Percentiles rank a stretch among this genome's conserved stretches.
These are phyloP conservation scores for Buteo buteo DNA, from an alignment of 2,113 vertebrate genomes.

Conservation along the genomic window DNA sequence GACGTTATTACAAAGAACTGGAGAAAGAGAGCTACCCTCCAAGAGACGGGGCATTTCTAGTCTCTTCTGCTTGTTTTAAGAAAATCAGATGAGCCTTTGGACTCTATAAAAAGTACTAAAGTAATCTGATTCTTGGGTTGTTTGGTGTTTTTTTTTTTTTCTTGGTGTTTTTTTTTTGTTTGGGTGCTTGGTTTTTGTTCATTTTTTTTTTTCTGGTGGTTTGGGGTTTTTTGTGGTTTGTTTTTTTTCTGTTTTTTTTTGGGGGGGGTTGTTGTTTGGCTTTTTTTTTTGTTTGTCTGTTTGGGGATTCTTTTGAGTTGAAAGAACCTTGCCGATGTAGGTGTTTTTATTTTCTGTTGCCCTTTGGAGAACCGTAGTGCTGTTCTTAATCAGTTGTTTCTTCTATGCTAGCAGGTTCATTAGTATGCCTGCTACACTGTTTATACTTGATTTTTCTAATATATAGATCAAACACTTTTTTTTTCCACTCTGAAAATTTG, in stretches of 20 bases:
- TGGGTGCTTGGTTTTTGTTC: too few relatives aligned
- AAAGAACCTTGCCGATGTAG: background rate
- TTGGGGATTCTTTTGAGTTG: background rate
- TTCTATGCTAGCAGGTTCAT: background rate
- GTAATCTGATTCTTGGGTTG: background rate
- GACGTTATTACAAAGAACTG: background rate
- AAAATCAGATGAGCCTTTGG: background rate
- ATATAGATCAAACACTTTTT: background rate
- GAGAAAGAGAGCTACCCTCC: background rate
- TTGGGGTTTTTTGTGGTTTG: background rate
- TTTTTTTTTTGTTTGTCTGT: background rate
- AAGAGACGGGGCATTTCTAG: background rate
- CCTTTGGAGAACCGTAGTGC: background rate
- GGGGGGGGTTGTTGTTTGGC: too few relatives aligned
- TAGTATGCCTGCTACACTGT: background rate
- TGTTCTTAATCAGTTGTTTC: background rate
- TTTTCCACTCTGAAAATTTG: conserved; percentile 1
- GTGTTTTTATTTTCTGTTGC: background rate
- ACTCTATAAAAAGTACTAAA: background rate
- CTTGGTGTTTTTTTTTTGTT: too few relatives aligned
- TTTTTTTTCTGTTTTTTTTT: too few relatives aligned
- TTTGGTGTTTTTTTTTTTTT: too few relatives aligned
- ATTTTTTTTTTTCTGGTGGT: too few relatives aligned
- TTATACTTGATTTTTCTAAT: background rate
- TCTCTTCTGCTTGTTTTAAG: background rate